phyloP scores from a whole-genome alignment of 1,140 invertebrate species.

The Apocrypta bakeri region DNA sequence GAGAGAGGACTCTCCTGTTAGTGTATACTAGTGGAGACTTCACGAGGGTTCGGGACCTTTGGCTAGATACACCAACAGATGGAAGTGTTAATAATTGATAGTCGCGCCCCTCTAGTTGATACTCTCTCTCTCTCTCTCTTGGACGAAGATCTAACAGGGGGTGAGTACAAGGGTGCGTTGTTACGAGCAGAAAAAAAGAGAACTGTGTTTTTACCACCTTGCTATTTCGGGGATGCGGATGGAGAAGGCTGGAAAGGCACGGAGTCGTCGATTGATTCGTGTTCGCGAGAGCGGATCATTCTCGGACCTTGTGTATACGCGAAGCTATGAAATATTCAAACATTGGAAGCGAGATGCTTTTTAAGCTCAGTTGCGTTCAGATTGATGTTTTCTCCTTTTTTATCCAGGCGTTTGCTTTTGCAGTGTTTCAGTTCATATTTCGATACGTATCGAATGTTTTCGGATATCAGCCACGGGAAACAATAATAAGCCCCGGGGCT shows the following conservation, averaged over 20 bases:
- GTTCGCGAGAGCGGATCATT: constrained; percentile 22
- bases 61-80: constrained; percentile 69
- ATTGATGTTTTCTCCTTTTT: constrained; percentile 33
- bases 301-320: constrained; percentile 13
- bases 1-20: constrained; percentile 7
- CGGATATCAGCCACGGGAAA: too few species aligned
- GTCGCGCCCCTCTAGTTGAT: constrained; percentile 65
- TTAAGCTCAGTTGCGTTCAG: not conserved
- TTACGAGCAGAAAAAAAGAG: not conserved
- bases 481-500: too few species aligned
- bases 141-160: not conserved
- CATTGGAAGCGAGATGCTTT: not conserved
- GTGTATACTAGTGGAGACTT: not conserved
- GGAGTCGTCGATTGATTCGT: constrained; percentile 42
- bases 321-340: constrained; percentile 45
- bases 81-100: constrained; percentile 73
- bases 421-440: not conserved
- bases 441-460: too few species aligned
- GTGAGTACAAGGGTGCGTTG: not conserved
- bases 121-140: constrained; percentile 45
- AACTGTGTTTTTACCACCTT: constrained; percentile 32
- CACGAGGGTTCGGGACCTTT: not conserved
- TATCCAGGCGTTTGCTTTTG: not conserved
- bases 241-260: not conserved
- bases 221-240: constrained; percentile 16